Evolutionary conservation across 2,888 invertebrate genomes (phyloP).

Genomic region (Spilosoma lubricipeda): DNA sequence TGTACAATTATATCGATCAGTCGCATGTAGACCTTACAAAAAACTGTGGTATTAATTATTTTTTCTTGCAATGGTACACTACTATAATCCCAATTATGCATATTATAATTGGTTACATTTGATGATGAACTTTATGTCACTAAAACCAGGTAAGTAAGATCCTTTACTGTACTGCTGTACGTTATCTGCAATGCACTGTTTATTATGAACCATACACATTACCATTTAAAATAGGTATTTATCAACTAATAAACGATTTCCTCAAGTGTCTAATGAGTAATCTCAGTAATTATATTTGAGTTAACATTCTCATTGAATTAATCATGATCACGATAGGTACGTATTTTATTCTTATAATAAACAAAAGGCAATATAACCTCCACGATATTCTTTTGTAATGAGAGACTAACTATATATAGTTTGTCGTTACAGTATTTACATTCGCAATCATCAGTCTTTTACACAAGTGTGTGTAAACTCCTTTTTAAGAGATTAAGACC

Average conservation of each 20-base stretch:
- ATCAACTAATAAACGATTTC: not conserved
- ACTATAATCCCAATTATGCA: not conserved
- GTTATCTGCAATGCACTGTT: not conserved
- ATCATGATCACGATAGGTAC: not conserved
- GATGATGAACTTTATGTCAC: conserved; percentile 7
- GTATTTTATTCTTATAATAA: not conserved
- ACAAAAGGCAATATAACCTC: not conserved
- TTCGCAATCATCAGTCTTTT: too few relatives aligned
- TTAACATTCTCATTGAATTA: not conserved
- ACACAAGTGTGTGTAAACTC: too few relatives aligned
- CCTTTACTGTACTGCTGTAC: not conserved
- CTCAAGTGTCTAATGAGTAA: not conserved
- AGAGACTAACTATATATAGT: too few relatives aligned
- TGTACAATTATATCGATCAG: not conserved
- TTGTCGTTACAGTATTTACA: too few relatives aligned
- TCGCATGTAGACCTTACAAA: not conserved
- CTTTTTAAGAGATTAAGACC: too few relatives aligned
- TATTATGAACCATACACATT: not conserved
- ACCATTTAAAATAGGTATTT: not conserved
- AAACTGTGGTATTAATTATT: not conserved
- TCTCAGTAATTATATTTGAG: not conserved
- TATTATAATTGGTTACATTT: conserved; percentile 1
- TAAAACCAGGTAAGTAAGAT: conserved; percentile 13
- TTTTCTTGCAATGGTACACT: conserved; percentile 1
- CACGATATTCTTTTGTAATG: not conserved